Evolutionary conservation across 2,113 vertebrate species (phyloP), one percentile per base, ranked within the genome.

Genomic region (Charina bottae): DNA sequence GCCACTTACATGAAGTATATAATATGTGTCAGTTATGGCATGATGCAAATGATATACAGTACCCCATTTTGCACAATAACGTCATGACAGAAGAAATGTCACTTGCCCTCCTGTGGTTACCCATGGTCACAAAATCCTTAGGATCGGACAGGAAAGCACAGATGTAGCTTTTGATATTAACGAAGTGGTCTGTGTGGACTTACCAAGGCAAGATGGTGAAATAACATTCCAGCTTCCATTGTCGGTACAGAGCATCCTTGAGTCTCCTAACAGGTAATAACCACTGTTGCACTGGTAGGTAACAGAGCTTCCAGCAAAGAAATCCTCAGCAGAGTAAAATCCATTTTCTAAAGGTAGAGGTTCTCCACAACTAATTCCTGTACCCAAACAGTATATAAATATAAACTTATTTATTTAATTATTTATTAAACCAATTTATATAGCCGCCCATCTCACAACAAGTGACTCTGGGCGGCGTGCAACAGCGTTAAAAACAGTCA

Each of bases 251-350:
- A 98, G 97, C 96, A 99, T 97, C 92, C 98, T 98, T 56, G 98
- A 98, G 84, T 99, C 99, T 0, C 99, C 99, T 94, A 99, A 95
- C 94, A 99, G 96, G 95, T 99, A 99, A 95, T 99, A 99, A 46
- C 99, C 99, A 4, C 17, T 97, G 93, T 98, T 98, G 94, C 99
- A 99, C 93, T 98, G 98, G 94, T 99, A 99, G 13, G 98, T 97
- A 93, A 98, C 97, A 0, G 98, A 98, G 94, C 98, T 98, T 93
- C 98, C 97, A 24, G 99, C 98, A 28, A 98, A 97, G 92, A 99
- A 98, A 93, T 99, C 98, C 2, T 98, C 97, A 0, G 98, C 98
- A 33, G 97, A 97, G 94, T 99, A 98, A 93, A 98, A 97, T 23
- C 99, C 99, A 7, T 99, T 98, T 95, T 99, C 98, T 97, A 99